Evolutionary conservation across 2,888 invertebrate species (phyloP).

Genomic region (Agrilus biguttatus): DNA sequence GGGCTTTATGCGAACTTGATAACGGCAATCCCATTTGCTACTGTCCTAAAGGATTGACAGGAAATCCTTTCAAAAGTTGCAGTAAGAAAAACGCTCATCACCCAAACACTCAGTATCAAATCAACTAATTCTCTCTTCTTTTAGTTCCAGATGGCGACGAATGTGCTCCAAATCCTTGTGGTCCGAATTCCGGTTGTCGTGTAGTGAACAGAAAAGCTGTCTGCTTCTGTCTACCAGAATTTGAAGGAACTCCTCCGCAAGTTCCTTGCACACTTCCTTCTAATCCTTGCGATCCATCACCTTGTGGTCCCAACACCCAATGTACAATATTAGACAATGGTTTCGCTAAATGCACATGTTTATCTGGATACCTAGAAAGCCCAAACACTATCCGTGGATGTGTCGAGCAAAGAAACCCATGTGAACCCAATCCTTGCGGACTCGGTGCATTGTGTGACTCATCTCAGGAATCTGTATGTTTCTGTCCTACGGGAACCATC

Average conservation of each 20-base stretch:
- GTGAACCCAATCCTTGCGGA: conserved; percentile 73
- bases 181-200: conserved; percentile 69
- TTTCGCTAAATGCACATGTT: conserved; percentile 76
- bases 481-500: conserved; percentile 66
- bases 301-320: conserved; percentile 80
- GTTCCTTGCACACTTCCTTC: conserved; percentile 55
- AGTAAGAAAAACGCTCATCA: conserved; percentile 46
- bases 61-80: conserved; percentile 82
- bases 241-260: conserved; percentile 69
- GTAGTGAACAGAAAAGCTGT: conserved; percentile 58
- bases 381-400: conserved; percentile 81
- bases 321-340: conserved; percentile 64
- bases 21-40: conserved; percentile 77
- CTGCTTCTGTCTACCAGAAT: conserved; percentile 81
- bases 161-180: conserved; percentile 72
- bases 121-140: conserved; percentile 18
- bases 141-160: conserved; percentile 78
- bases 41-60: conserved; percentile 79
- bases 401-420: conserved; percentile 61
- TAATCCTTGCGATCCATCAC: conserved; percentile 71
- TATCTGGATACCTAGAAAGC: conserved; percentile 69
- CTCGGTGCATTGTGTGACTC: conserved; percentile 66
- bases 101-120: background rate
- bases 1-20: conserved; percentile 72
- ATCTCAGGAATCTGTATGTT: conserved; percentile 63